Conservation (phyloP, 2,113 vertebrate species). For the Ochotona curzoniae region DNA sequence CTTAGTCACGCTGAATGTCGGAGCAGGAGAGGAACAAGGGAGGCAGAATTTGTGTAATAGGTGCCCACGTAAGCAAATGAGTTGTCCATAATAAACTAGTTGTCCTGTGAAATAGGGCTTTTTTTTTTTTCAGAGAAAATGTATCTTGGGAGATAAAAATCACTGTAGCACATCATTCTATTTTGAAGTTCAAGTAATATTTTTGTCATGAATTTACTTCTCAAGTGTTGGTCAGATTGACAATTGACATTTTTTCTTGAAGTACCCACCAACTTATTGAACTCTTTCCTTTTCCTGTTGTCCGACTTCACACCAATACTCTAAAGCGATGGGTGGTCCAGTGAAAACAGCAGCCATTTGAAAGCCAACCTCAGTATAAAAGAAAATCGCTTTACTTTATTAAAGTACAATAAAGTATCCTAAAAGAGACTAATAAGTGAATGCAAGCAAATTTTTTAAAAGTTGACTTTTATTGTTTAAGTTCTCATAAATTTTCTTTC, state of each 20-base stretch:
- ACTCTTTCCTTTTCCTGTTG: neutral
- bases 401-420: neutral
- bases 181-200: constrained; percentile 34
- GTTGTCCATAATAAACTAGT: neutral
- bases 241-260: neutral
- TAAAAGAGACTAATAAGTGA: neutral
- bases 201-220: neutral
- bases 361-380: neutral
- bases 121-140: constrained; percentile 51
- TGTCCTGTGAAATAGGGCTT: constrained; percentile 46
- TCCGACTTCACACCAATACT: constrained; percentile 29
- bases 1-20: neutral
- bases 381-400: constrained; percentile 41
- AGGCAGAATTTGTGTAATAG: constrained; percentile 16
- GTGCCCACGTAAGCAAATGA: constrained; percentile 63
- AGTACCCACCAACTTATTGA: constrained; percentile 5
- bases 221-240: neutral
- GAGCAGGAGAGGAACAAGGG: neutral
- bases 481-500: constrained; percentile 28
- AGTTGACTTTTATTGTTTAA: constrained; percentile 35
- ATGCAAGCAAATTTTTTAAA: constrained; percentile 33
- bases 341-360: neutral
- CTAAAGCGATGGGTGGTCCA: neutral
- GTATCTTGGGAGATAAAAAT: constrained; percentile 54
- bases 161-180: neutral